A percentile compares a stretch with the other conserved stretches of the same genome.
Conservation (phyloP, 2,888 invertebrate species). For the Invenusta paracnida region DNA sequence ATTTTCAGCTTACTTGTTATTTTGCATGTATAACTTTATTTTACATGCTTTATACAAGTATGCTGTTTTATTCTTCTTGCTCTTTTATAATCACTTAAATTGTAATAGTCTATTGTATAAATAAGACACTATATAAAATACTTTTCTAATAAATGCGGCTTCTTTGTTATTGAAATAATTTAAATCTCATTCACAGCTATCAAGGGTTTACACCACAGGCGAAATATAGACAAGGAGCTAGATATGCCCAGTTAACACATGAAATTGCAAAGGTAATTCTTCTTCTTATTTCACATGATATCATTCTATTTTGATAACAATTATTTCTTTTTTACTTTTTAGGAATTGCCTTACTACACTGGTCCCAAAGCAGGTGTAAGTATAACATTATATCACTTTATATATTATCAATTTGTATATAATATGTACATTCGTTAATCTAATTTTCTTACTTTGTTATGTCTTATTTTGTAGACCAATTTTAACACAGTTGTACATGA, state of each 20-base stretch:
- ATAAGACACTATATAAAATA: too few relatives aligned
- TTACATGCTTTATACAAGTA: too few relatives aligned
- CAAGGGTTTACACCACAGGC: not conserved
- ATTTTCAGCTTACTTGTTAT: too few relatives aligned
- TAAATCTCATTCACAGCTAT: not conserved
- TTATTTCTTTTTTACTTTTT: not conserved
- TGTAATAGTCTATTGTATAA: too few relatives aligned
- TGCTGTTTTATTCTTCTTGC: too few relatives aligned
- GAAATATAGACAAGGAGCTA: not conserved
- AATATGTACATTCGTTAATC: not conserved
- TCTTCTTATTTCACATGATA: too few relatives aligned
- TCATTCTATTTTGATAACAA: not conserved
- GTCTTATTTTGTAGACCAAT: constrained; percentile 2
- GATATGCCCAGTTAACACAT: not conserved
- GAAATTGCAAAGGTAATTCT: not conserved
- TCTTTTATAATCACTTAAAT: too few relatives aligned
- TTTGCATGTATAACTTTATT: too few relatives aligned
- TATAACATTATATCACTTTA: too few relatives aligned
- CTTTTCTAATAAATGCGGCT: too few relatives aligned
- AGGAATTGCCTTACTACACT: constrained; percentile 34
- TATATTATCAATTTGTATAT: too few relatives aligned
- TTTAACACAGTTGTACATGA: not conserved
- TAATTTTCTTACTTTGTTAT: not conserved
- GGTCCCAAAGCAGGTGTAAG: constrained; percentile 28
- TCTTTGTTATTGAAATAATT: too few relatives aligned